Percentiles rank a stretch among this genome's conserved stretches.
Conservation (phyloP, 2,113 vertebrate genomes). For the Coturnix japonica region DNA sequence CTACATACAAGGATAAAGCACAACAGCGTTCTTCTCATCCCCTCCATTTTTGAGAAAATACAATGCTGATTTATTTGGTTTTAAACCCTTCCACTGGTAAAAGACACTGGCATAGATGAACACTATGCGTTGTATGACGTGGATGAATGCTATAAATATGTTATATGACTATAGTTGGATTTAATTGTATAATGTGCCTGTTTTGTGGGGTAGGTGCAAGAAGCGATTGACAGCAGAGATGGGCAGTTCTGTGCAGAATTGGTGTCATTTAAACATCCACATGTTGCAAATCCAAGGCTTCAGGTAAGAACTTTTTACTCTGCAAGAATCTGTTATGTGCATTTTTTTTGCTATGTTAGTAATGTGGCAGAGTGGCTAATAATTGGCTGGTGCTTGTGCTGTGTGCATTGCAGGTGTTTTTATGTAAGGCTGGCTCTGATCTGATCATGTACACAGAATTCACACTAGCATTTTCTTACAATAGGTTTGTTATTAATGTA, state of each 20-base stretch:
- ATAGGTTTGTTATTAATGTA: neutral
- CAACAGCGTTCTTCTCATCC: accelerated
- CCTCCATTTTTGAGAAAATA: neutral
- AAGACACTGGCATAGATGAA: neutral
- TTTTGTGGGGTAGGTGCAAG: conserved; percentile 80
- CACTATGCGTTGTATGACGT: no score
- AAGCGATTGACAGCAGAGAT: conserved; percentile 89
- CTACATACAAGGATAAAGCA: neutral
- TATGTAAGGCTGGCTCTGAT: neutral
- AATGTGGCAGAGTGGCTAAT: accelerated
- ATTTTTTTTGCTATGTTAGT: neutral
- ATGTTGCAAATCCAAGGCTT: conserved; percentile 93
- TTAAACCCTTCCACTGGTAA: no score
- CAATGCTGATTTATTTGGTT: neutral
- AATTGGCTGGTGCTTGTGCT: neutral
- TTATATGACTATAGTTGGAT: neutral
- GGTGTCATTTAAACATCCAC: conserved; percentile 95
- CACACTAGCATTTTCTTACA: neutral
- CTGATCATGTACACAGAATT: neutral
- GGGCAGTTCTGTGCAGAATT: conserved; percentile 89
- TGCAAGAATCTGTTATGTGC: neutral
- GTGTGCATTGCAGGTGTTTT: neutral
- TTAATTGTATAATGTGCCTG: neutral
- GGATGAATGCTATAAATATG: neutral
- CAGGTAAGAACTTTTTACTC: conserved; percentile 78